A percentile compares a stretch with the other conserved stretches of the same genome.
These are phyloP conservation scores for Scolopax mira DNA, from an alignment of 2,113 vertebrate species.

Conservation along the genomic window DNA sequence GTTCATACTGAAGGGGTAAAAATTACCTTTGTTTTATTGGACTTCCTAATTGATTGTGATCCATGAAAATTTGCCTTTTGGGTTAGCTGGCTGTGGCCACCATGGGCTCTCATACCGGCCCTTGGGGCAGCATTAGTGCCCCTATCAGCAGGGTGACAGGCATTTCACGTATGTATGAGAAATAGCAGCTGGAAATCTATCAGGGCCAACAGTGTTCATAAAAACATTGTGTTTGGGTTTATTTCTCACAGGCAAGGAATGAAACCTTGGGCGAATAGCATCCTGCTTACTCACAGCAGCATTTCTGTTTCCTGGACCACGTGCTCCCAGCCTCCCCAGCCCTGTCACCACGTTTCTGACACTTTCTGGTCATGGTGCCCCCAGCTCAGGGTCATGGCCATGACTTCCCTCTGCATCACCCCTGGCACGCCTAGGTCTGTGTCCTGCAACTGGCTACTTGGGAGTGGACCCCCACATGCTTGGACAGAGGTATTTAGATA, in stretches of 20 bases:
- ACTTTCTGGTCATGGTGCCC: neutral
- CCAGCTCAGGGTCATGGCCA: neutral
- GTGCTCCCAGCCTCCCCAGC: neutral
- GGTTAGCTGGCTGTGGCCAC: neutral
- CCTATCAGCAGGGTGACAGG: neutral
- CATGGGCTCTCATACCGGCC: fast-evolving
- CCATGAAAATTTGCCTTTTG: neutral
- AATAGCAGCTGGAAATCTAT: neutral
- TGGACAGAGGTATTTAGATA: neutral
- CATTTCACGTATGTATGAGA: fast-evolving
- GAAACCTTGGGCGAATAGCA: fast-evolving
- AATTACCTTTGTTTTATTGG: neutral
- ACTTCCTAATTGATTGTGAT: neutral
- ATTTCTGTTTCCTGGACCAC: neutral
- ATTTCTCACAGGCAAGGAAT: neutral
- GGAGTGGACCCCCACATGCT: too few species aligned
- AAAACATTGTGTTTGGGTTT: neutral
- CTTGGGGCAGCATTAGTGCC: neutral
- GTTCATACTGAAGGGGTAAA: neutral
- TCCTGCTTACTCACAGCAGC: neutral
- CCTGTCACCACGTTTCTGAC: neutral
- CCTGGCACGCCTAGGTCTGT: neutral
- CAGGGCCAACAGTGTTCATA: neutral
- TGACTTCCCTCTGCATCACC: fast-evolving
- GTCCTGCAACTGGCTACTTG: neutral